Percentiles rank a stretch among this genome's conserved stretches.
phyloP scores from a whole-genome alignment of 2,797 vertebrate species.

The Sebastes dallii region DNA sequence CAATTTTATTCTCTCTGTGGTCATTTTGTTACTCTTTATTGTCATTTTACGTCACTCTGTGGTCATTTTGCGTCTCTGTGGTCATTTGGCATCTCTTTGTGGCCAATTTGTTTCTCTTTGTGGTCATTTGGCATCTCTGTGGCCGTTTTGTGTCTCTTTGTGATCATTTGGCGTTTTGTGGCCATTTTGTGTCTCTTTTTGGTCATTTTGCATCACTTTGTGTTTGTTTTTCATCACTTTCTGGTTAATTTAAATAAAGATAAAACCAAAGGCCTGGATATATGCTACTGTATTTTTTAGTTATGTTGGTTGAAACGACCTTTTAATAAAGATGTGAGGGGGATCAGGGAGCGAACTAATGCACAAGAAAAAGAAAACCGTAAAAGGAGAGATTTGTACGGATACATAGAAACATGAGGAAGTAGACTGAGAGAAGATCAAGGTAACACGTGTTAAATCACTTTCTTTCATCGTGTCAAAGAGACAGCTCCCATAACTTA shows the following conservation, averaged over 20 bases:
- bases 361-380: not conserved
- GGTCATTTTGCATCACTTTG: too few relatives aligned
- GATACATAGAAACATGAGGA: slow-evolving; percentile 5
- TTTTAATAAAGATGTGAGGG: not conserved
- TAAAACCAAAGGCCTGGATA: not conserved
- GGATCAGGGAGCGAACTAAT: not conserved
- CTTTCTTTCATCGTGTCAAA: slow-evolving; percentile 41
- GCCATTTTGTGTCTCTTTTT: too few relatives aligned
- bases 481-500: slow-evolving; percentile 34
- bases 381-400: slow-evolving; percentile 8
- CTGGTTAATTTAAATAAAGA: not conserved
- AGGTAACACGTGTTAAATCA: slow-evolving; percentile 15
- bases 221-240: too few relatives aligned
- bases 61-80: not conserved
- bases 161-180: too few relatives aligned
- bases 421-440: slow-evolving; percentile 33
- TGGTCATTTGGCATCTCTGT: not conserved
- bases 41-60: not conserved
- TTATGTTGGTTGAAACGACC: not conserved
- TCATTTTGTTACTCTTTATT: not conserved
- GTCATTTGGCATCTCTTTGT: too few relatives aligned
- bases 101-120: too few relatives aligned
- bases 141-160: too few relatives aligned
- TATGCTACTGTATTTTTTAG: not conserved
- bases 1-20: too few relatives aligned